Evolutionary conservation across 2,888 invertebrate species (phyloP).

Genomic region (Nomada goodeniana): DNA sequence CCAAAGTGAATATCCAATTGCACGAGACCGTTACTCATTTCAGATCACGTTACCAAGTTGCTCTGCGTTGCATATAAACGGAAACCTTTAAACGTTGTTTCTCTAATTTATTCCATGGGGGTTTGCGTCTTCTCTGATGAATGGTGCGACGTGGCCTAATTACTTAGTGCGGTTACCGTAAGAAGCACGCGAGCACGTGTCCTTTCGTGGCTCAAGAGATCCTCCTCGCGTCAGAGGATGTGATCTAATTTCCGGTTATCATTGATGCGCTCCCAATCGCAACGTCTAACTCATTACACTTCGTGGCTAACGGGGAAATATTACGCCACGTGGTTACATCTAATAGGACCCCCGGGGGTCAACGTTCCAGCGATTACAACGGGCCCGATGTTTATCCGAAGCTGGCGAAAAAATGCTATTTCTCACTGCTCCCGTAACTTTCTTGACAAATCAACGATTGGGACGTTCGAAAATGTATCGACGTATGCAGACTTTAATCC

Average conservation of each 20-base stretch:
- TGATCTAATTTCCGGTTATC: slow-evolving; percentile 67
- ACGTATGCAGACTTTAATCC: too few species aligned
- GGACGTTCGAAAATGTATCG: neutral
- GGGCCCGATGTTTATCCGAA: neutral
- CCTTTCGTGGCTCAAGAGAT: slow-evolving; percentile 20
- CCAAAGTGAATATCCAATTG: neutral
- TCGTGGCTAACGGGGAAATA: slow-evolving; percentile 37
- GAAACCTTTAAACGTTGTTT: slow-evolving; percentile 30
- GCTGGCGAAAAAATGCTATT: neutral
- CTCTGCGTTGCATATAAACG: slow-evolving; percentile 21
- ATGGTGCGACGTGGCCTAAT: slow-evolving; percentile 62
- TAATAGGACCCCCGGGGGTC: neutral
- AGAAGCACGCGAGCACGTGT: slow-evolving; percentile 26
- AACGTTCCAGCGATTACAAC: slow-evolving; percentile 26
- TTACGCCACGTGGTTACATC: slow-evolving; percentile 14
- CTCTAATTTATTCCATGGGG: slow-evolving; percentile 38
- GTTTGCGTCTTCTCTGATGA: slow-evolving; percentile 47
- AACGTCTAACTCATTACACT: slow-evolving; percentile 23
- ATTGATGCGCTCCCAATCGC: slow-evolving; percentile 36
- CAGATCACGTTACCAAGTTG: slow-evolving; percentile 12
- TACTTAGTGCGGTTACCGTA: slow-evolving; percentile 49
- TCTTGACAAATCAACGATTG: neutral
- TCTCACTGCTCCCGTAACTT: neutral
- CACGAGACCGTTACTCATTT: neutral
- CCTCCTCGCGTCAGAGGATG: slow-evolving; percentile 38